Conservation (phyloP, 1,140 invertebrate species). For the Whitmania pigra region DNA sequence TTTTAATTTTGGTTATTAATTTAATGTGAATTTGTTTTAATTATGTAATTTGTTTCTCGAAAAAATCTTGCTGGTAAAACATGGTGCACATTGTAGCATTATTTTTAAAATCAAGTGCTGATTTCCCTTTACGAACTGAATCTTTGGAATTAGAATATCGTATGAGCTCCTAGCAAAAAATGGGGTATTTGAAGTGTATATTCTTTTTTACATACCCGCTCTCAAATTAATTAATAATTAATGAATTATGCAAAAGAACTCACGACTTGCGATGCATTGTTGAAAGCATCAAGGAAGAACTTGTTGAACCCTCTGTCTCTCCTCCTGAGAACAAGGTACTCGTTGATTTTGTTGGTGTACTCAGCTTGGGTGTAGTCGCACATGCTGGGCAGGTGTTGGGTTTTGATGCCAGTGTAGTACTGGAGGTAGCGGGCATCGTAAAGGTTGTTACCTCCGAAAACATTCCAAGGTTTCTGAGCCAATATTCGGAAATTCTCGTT, state of each 20-base stretch:
- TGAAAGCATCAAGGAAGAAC: conserved; percentile 3
- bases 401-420: conserved; percentile 16
- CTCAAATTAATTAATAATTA: conserved; percentile 15
- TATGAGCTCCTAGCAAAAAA: too few species aligned
- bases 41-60: too few species aligned
- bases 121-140: too few species aligned
- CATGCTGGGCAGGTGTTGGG: not conserved
- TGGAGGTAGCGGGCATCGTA: conserved; percentile 24
- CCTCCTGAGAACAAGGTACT: not conserved
- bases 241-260: not conserved
- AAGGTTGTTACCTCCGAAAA: conserved; percentile 18
- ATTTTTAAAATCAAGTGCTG: too few species aligned
- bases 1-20: too few species aligned
- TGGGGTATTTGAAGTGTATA: too few species aligned
- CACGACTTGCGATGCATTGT: not conserved
- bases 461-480: conserved; percentile 13
- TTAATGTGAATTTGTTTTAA: too few species aligned
- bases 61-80: too few species aligned
- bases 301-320: not conserved
- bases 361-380: not conserved
- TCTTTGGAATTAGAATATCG: too few species aligned
- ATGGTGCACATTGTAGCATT: too few species aligned
- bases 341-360: not conserved
- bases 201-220: too few species aligned
- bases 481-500: conserved; percentile 20